A percentile compares a stretch with the other conserved stretches of the same genome.
Evolutionary conservation across 2,113 vertebrate genomes (phyloP).

Genomic region (Morphnarchus princeps): DNA sequence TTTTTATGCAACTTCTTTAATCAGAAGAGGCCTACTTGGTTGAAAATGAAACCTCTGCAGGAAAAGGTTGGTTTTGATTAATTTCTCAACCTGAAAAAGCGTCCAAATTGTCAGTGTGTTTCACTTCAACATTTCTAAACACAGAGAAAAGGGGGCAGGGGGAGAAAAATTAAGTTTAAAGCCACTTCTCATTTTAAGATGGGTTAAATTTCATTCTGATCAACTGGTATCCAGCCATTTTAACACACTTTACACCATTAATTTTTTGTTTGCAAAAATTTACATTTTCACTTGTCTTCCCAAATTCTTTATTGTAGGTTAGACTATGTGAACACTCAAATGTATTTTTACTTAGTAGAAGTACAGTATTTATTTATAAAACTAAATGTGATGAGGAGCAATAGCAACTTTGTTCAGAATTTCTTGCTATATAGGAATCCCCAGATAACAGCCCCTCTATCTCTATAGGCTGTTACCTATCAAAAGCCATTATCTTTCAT

Average conservation of each 20-base stretch:
- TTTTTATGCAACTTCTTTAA: conserved; percentile 52
- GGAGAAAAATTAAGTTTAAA: not conserved
- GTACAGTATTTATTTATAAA: not conserved
- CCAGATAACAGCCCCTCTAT: not conserved
- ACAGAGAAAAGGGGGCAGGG: not conserved
- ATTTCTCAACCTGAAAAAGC: conserved; percentile 47
- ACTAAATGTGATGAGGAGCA: not conserved
- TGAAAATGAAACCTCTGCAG: conserved; percentile 57
- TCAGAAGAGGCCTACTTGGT: conserved; percentile 44
- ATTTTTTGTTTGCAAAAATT: not conserved
- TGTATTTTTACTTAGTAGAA: not conserved
- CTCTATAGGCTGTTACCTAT: not conserved
- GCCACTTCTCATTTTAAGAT: not conserved
- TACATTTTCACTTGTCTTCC: not conserved
- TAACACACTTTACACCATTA: not conserved
- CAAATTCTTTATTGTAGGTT: not conserved
- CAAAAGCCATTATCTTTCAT: not conserved
- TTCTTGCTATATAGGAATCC: not conserved
- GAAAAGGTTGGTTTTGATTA: conserved; percentile 61
- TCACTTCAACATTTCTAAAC: conserved; percentile 42
- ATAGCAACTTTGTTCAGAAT: not conserved
- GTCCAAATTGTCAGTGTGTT: not conserved
- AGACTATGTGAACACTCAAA: not conserved
- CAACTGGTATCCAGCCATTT: not conserved
- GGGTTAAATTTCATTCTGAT: not conserved